Conservation (phyloP, 2,797 vertebrate genomes). For the Acanthurus leucopareius region DNA sequence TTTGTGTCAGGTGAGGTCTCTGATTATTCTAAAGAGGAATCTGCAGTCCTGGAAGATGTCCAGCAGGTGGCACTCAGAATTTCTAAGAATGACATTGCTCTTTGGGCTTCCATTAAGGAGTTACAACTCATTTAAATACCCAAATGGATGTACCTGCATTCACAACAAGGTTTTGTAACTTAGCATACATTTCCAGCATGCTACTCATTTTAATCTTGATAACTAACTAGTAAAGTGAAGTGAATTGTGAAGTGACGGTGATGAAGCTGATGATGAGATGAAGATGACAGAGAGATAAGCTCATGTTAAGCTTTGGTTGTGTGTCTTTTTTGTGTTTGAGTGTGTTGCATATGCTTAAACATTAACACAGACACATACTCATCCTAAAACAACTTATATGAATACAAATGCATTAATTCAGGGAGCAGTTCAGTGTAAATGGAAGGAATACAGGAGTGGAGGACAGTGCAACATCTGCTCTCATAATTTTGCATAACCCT, state of each 20-base stretch:
- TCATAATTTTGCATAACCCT: slow-evolving; percentile 27
- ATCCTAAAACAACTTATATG: neutral
- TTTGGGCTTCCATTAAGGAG: slow-evolving; percentile 4
- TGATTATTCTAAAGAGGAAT: slow-evolving; percentile 16
- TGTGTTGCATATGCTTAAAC: neutral
- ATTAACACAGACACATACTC: neutral
- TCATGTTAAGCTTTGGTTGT: slow-evolving; percentile 13
- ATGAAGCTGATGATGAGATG: slow-evolving; percentile 33
- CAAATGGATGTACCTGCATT: slow-evolving; percentile 11
- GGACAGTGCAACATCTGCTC: neutral
- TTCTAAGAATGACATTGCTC: slow-evolving; percentile 45
- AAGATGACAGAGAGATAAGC: neutral
- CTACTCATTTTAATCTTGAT: neutral
- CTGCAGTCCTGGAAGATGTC: slow-evolving; percentile 52
- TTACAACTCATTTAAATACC: neutral
- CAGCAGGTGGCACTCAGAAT: slow-evolving; percentile 73
- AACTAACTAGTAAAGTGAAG: neutral
- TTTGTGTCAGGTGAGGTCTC: slow-evolving; percentile 24
- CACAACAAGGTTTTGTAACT: slow-evolving; percentile 10
- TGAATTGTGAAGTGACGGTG: slow-evolving; percentile 26
- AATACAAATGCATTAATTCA: slow-evolving; percentile 15
- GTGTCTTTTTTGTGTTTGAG: slow-evolving; percentile 5
- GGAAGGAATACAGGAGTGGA: neutral
- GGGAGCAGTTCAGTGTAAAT: neutral
- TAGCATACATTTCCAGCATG: neutral